Conservation (phyloP, 2,797 vertebrate genomes). For the Melanotaenia trifasciata region DNA sequence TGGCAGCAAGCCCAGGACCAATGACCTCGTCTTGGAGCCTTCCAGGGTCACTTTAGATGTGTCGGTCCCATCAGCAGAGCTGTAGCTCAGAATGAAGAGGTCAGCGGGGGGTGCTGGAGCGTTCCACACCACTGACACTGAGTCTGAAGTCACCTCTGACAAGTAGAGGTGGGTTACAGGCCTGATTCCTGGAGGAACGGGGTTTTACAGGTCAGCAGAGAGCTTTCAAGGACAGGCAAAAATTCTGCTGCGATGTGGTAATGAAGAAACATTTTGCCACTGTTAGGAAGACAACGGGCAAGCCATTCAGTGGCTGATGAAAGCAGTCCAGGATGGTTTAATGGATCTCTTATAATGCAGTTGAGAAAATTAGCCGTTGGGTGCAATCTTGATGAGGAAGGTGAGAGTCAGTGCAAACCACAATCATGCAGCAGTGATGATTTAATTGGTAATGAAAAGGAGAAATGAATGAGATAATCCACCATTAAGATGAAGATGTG, state of each 20-base stretch:
- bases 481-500: slow-evolving; percentile 58
- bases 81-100: slow-evolving; percentile 92
- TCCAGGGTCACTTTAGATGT: slow-evolving; percentile 89
- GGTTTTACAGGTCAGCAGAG: slow-evolving; percentile 56
- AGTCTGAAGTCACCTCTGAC: slow-evolving; percentile 93
- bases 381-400: slow-evolving; percentile 53
- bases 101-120: slow-evolving; percentile 94
- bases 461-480: slow-evolving; percentile 57
- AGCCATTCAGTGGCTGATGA: slow-evolving; percentile 53
- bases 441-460: slow-evolving; percentile 60
- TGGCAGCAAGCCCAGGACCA: slow-evolving; percentile 88
- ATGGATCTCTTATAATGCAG: slow-evolving; percentile 52
- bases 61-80: slow-evolving; percentile 84
- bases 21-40: slow-evolving; percentile 87
- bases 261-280: slow-evolving; percentile 11
- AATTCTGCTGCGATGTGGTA: slow-evolving; percentile 16
- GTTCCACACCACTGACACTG: slow-evolving; percentile 92
- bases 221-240: slow-evolving; percentile 49
- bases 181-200: slow-evolving; percentile 88
- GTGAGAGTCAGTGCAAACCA: slow-evolving; percentile 43
- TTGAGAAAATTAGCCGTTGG: slow-evolving; percentile 53
- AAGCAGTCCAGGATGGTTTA: slow-evolving; percentile 40
- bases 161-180: slow-evolving; percentile 95
- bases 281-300: slow-evolving; percentile 55
- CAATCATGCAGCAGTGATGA: slow-evolving; percentile 58